A percentile compares a stretch with the other conserved stretches of the same genome.
Evolutionary conservation across 2,888 invertebrate species (phyloP).

Genomic region (Lottia scabra): DNA sequence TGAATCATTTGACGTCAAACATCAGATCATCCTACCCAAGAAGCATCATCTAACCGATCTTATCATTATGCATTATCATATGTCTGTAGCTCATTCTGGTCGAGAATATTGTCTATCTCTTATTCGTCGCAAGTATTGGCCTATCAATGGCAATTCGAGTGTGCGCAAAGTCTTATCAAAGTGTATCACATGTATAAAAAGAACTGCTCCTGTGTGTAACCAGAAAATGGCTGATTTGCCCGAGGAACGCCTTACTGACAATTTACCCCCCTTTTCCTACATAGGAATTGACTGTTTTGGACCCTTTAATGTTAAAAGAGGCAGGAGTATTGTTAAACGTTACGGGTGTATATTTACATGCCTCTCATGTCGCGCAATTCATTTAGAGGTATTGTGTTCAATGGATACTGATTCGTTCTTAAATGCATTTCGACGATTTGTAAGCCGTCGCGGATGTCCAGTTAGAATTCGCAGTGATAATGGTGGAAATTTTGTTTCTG

Average conservation of each 20-base stretch:
- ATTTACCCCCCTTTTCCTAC: not conserved
- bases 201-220: not conserved
- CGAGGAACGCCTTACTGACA: not conserved
- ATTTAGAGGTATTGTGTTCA: not conserved
- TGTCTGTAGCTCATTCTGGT: not conserved
- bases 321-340: not conserved
- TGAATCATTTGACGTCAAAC: not conserved
- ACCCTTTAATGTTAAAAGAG: not conserved
- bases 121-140: not conserved
- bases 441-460: constrained; percentile 14
- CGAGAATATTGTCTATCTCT: not conserved
- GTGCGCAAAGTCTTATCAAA: not conserved
- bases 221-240: not conserved
- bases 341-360: not conserved
- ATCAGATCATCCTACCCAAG: constrained; percentile 11
- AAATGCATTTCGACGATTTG: constrained; percentile 16
- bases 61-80: not conserved
- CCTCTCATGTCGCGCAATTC: not conserved
- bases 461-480: constrained; percentile 19
- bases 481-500: constrained; percentile 26
- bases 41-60: not conserved
- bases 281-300: constrained; percentile 2
- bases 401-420: constrained; percentile 16
- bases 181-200: not conserved
- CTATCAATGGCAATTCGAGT: not conserved